phyloP scores from a whole-genome alignment of 2,797 vertebrate species.

The Hippocampus kuda region DNA sequence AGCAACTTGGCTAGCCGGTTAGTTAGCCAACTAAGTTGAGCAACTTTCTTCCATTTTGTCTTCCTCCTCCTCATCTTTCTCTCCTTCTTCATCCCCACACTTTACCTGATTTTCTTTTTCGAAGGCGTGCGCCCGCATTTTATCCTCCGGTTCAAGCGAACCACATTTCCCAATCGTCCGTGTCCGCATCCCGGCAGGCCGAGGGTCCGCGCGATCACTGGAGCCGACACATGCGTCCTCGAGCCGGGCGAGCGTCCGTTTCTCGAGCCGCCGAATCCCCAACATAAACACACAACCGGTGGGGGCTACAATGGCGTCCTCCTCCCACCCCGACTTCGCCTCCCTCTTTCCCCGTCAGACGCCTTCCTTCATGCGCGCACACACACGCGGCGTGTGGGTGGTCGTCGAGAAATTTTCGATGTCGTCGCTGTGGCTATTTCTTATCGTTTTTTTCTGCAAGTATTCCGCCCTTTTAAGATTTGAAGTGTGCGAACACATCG shows the following conservation, averaged over 20 bases:
- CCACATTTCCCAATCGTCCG: constrained; percentile 23
- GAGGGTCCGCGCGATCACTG: neutral
- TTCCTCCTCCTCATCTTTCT: constrained; percentile 10
- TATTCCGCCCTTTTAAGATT: neutral
- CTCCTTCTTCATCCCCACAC: neutral
- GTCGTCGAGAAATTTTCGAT: constrained; percentile 27
- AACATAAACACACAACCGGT: constrained; percentile 23
- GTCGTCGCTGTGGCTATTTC: neutral
- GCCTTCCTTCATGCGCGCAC: neutral
- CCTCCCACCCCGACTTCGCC: constrained; percentile 38
- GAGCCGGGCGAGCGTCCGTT: constrained; percentile 10
- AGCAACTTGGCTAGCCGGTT: neutral
- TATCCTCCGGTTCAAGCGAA: constrained; percentile 3
- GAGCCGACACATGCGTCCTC: constrained; percentile 14
- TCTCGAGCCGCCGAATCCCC: constrained; percentile 15
- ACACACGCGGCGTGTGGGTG: constrained; percentile 43
- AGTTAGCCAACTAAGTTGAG: neutral
- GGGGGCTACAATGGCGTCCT: constrained; percentile 60
- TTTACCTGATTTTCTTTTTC: constrained; percentile 46
- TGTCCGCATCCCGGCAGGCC: neutral
- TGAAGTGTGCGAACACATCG: neutral
- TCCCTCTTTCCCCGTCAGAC: constrained; percentile 25
- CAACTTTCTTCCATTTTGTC: constrained; percentile 6
- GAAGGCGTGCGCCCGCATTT: constrained; percentile 33
- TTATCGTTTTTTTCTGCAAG: neutral